These are phyloP conservation scores for Muscicapa striata DNA, from an alignment of 2,797 vertebrate genomes.

Conservation along the genomic window DNA sequence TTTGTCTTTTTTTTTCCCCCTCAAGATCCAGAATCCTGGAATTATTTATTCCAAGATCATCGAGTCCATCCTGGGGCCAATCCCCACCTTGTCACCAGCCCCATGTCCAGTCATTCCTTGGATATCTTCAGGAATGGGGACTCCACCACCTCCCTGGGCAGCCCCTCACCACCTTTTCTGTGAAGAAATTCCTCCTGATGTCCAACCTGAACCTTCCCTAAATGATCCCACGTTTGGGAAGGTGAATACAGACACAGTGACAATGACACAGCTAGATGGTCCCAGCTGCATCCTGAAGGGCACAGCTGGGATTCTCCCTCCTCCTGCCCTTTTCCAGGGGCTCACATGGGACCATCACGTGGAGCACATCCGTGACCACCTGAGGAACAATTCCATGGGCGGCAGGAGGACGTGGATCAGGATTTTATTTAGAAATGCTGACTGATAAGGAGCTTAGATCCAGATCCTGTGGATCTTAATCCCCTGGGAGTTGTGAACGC, in stretches of 20 bases:
- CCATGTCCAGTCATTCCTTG: accelerated
- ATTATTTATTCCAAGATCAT: neutral
- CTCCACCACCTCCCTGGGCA: neutral
- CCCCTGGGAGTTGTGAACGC: accelerated
- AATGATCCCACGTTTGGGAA: neutral
- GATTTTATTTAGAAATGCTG: slow-evolving; percentile 32
- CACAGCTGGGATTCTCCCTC: neutral
- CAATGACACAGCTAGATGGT: accelerated
- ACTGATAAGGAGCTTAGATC: slow-evolving; percentile 39
- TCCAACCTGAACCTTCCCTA: neutral
- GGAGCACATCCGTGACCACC: neutral
- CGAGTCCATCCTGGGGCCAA: accelerated
- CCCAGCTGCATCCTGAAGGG: neutral
- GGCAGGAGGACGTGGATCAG: neutral
- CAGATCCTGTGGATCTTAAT: neutral
- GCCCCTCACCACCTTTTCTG: neutral
- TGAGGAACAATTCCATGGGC: neutral
- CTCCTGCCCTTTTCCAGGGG: accelerated
- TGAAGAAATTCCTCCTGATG: neutral
- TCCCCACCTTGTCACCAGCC: too few species aligned
- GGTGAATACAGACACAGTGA: neutral
- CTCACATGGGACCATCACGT: neutral
- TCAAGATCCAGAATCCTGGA: neutral
- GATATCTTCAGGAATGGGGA: neutral
- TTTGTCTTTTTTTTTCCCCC: neutral